phyloP scores from a whole-genome alignment of 2,797 vertebrate species.

The Leptoclinus maculatus region DNA sequence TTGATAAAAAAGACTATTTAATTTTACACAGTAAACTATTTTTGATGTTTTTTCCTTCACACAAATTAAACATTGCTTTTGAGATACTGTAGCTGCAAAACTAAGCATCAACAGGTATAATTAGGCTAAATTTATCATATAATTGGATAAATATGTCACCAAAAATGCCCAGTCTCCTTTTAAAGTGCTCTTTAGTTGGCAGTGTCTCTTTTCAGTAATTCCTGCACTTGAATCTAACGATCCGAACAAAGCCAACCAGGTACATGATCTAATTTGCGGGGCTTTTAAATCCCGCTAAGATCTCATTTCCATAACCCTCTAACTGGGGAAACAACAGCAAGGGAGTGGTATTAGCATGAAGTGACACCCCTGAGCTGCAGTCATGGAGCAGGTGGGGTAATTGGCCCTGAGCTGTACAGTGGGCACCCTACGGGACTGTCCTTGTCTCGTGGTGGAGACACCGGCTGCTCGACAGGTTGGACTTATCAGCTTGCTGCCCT shows the following conservation, averaged over 20 bases:
- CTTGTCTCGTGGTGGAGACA: conserved; percentile 68
- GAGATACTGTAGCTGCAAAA: conserved; percentile 18
- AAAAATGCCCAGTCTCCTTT: conserved; percentile 20
- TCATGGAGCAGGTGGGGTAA: conserved; percentile 81
- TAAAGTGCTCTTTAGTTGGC: conserved; percentile 40
- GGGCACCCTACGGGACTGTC: conserved; percentile 63
- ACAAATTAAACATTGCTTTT: conserved; percentile 5
- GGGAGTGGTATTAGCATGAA: conserved; percentile 66
- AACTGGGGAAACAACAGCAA: conserved; percentile 73
- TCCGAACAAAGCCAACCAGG: conserved; percentile 45
- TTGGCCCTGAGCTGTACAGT: conserved; percentile 72
- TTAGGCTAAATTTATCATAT: conserved; percentile 30
- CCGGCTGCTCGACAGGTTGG: conserved; percentile 43
- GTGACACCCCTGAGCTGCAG: conserved; percentile 64
- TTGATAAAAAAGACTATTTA: conserved; percentile 12
- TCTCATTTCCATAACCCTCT: conserved; percentile 70
- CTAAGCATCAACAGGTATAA: conserved; percentile 31
- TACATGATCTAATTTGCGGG: conserved; percentile 53
- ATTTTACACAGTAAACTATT: conserved; percentile 13
- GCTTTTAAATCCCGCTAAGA: conserved; percentile 66
- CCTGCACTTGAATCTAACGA: conserved; percentile 53
- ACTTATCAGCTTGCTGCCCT: conserved; percentile 67
- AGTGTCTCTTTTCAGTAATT: conserved; percentile 41
- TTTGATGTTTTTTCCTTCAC: neutral
- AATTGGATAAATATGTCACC: conserved; percentile 42